Base-by-base conservation (phyloP, 2,797 vertebrate species). In the Hafferia zeledoni region DNA sequence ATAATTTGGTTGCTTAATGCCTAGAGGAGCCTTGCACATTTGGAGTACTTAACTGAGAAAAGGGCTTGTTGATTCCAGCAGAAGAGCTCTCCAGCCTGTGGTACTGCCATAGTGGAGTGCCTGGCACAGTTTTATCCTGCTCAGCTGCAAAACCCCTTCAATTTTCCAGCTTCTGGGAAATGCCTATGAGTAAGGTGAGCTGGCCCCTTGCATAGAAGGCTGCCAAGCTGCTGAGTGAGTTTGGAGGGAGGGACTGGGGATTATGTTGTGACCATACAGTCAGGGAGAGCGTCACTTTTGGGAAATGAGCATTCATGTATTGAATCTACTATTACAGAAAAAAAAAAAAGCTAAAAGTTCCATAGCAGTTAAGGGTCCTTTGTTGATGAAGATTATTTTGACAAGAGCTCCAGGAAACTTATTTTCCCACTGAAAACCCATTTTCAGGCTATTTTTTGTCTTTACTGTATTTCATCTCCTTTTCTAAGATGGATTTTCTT, bases 301-400 rank as follows among this genome's bases (percentile, higher is more conserved):
- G 80, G 74, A 89, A 93, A 82, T 22, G 35, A 79, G 20, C 31
- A 56, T 13, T 82, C 63, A 49, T 55, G 63, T 61, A 41, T 3
- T 78, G 80, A 82, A 67, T 41, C 41, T 55, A 57, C 56, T 74
- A 9, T 64, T 85, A 78, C 20, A 93, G 67, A 9, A 19, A 15
- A 43, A 70, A 75, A 50, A n/a, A 8, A 61, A 27, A 10, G 24
- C 28, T 50, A 50, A 91, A 79, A 91, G 61, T 71, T 39, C 31
- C 46, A 31, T 16, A 41, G 23, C 59, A 43, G 69, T 84, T 84
- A 87, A 81, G 71, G 74, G 52, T 19, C 25, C 74, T 90, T 82
- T 93, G 93, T 91, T 87, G 87, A 86, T 50, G 55, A 81, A 78
- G 63, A 83, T 94, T 82, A 90, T 84, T 91, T 95, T 94, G 95